phyloP scores from a whole-genome alignment of 2,888 invertebrate genomes.

The Pachliopta kotzebuea region DNA sequence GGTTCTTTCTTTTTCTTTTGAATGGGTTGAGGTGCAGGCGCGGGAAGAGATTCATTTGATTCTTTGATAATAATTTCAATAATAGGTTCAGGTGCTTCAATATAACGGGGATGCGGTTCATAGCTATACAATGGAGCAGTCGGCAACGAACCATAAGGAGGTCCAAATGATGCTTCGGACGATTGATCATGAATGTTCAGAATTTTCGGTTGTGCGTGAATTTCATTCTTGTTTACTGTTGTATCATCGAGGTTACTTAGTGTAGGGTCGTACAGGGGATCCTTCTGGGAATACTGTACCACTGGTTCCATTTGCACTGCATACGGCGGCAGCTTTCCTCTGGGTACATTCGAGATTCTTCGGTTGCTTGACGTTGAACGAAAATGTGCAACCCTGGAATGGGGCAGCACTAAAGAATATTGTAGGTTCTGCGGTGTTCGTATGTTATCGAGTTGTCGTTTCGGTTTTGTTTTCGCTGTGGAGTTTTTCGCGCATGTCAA shows the following conservation, averaged over 20 bases:
- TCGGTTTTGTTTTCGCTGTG: conserved; percentile 74
- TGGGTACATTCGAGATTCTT: conserved; percentile 74
- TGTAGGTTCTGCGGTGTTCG: conserved; percentile 81
- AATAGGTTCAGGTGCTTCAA: conserved; percentile 92
- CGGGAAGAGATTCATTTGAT: conserved; percentile 89
- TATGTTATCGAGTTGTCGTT: conserved; percentile 74
- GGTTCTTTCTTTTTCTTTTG: conserved; percentile 86
- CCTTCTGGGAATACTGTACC: conserved; percentile 89
- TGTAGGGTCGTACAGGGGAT: conserved; percentile 85
- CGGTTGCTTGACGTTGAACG: conserved; percentile 74
- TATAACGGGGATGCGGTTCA: conserved; percentile 76
- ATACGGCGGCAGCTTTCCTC: conserved; percentile 83
- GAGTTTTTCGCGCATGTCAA: conserved; percentile 71
- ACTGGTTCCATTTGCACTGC: conserved; percentile 91
- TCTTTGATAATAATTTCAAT: conserved; percentile 96
- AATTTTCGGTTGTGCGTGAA: conserved; percentile 74
- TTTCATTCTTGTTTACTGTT: conserved; percentile 67
- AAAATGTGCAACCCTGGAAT: conserved; percentile 77
- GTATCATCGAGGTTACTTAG: conserved; percentile 72
- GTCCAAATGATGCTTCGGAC: conserved; percentile 69
- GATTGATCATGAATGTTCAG: conserved; percentile 69
- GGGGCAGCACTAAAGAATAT: conserved; percentile 81
- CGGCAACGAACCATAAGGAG: conserved; percentile 65
- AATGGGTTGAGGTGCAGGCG: conserved; percentile 79
- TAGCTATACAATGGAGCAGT: conserved; percentile 75